phyloP scores from a whole-genome alignment of 2,113 vertebrate species.

The Sturnira hondurensis region DNA sequence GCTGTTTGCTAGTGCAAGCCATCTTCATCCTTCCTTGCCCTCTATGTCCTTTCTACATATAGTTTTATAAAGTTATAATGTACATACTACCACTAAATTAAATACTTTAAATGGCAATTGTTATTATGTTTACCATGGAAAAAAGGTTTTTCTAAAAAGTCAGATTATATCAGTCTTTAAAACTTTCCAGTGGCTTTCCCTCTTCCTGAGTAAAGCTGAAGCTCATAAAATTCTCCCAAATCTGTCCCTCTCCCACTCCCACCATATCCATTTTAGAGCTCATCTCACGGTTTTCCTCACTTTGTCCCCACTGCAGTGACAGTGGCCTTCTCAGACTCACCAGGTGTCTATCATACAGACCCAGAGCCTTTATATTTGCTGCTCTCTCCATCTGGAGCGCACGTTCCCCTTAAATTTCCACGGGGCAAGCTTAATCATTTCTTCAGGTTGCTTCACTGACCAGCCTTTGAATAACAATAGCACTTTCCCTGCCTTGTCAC shows the following conservation, averaged over 20 bases:
- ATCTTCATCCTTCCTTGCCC: neutral
- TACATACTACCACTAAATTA: neutral
- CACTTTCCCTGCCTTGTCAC: neutral
- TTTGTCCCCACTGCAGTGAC: neutral
- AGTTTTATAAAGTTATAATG: neutral
- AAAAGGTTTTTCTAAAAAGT: neutral
- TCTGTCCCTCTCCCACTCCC: neutral
- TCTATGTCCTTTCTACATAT: neutral
- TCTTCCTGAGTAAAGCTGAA: neutral
- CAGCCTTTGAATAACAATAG: neutral
- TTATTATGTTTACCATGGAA: neutral
- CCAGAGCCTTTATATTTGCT: neutral
- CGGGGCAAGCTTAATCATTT: neutral
- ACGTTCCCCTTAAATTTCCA: neutral
- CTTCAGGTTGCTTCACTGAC: neutral
- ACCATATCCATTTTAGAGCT: neutral
- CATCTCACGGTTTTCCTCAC: neutral
- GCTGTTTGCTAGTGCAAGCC: neutral
- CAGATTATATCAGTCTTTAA: neutral
- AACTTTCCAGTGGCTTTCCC: neutral
- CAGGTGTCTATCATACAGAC: neutral
- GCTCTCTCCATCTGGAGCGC: neutral
- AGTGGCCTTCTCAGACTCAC: neutral
- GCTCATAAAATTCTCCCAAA: neutral
- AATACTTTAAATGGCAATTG: neutral